A percentile compares a stretch with the other conserved stretches of the same genome.
phyloP scores from a whole-genome alignment of 2,888 invertebrate species.

The Lumbricus terrestris region DNA sequence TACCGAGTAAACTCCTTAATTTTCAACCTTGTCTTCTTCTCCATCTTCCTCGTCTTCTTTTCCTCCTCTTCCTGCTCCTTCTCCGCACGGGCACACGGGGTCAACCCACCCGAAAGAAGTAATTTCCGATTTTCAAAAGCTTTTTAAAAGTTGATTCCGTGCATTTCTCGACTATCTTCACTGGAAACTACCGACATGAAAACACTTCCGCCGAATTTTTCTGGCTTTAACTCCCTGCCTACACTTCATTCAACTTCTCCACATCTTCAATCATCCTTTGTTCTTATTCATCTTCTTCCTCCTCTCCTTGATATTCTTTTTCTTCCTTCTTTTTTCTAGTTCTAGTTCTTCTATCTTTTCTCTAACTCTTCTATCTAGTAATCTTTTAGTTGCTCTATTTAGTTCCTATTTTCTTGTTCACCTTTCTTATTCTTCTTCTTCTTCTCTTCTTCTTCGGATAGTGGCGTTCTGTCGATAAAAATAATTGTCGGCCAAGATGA shows the following conservation, averaged over 20 bases:
- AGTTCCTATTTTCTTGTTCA: background rate
- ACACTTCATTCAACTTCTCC: background rate
- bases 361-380: background rate
- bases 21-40: background rate
- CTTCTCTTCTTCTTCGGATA: conserved; percentile 15
- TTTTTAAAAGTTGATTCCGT: too few species aligned
- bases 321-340: background rate
- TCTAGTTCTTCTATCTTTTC: background rate
- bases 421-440: background rate
- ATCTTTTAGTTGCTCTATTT: background rate
- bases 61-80: background rate
- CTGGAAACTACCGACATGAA: too few species aligned
- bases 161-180: too few species aligned
- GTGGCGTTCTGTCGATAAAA: too few species aligned
- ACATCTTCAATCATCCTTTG: background rate
- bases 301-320: background rate
- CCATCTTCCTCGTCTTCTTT: background rate
- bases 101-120: too few species aligned
- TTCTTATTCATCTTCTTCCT: background rate
- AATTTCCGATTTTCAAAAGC: too few species aligned
- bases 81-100: too few species aligned
- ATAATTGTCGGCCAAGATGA: too few species aligned
- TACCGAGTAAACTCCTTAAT: too few species aligned
- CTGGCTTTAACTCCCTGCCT: too few species aligned
- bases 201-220: too few species aligned